phyloP scores from a whole-genome alignment of 2,113 vertebrate species.

The Chauna torquata region DNA sequence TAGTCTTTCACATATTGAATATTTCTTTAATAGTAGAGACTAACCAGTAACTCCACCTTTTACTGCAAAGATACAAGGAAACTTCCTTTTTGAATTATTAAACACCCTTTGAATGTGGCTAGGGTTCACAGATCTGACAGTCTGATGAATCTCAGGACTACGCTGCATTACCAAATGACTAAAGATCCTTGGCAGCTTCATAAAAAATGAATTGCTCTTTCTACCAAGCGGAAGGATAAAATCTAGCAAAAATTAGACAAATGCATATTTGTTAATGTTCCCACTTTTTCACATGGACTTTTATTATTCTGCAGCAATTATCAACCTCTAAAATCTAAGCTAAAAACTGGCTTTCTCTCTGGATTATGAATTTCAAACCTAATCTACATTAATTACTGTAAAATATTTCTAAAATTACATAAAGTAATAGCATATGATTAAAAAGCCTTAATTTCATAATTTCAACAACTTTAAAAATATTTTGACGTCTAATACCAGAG shows the following conservation, averaged over 20 bases:
- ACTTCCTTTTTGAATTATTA: conserved; percentile 66
- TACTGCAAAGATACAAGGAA: conserved; percentile 15
- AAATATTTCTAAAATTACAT: background rate
- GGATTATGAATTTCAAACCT: background rate
- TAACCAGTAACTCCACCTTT: background rate
- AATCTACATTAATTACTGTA: background rate
- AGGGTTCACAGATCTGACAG: conserved; percentile 51
- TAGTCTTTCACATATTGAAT: background rate
- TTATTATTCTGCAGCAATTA: background rate
- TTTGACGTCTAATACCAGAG: background rate
- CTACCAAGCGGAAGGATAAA: conserved; percentile 22
- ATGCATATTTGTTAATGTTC: background rate
- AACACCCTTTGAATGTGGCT: conserved; percentile 45
- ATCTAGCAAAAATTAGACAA: background rate
- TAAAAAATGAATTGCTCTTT: conserved; percentile 66
- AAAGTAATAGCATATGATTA: background rate
- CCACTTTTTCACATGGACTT: background rate
- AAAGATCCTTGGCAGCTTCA: conserved; percentile 58
- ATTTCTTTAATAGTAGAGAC: background rate
- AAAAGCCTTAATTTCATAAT: background rate
- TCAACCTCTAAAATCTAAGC: background rate
- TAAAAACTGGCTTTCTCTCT: background rate
- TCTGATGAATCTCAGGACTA: background rate
- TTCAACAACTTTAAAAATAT: background rate
- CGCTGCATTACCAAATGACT: conserved; percentile 45